Evolutionary conservation across 1,140 invertebrate species (phyloP).

Genomic region (Anoplophora glabripennis): DNA sequence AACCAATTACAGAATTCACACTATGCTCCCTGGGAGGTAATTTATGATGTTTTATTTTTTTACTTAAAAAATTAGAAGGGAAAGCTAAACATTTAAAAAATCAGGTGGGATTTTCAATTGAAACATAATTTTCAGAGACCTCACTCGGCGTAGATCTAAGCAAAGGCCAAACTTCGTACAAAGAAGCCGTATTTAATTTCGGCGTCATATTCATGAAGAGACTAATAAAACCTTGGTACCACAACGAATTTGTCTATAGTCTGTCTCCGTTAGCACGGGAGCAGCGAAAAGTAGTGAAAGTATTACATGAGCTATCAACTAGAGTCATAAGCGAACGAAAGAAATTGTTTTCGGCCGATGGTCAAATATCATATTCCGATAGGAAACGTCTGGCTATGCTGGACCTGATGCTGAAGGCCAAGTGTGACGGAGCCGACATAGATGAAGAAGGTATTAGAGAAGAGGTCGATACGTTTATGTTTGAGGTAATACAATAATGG

Average conservation of each 20-base stretch:
- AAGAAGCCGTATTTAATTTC: constrained; percentile 55
- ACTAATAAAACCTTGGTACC: constrained; percentile 59
- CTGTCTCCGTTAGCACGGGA: constrained; percentile 20
- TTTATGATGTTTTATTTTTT: too few relatives aligned
- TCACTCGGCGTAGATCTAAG: constrained; percentile 50
- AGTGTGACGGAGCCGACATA: constrained; percentile 55
- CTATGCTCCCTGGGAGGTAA: constrained; percentile 67
- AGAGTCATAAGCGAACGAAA: constrained; percentile 50
- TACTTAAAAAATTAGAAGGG: too few relatives aligned
- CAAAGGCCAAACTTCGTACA: constrained; percentile 47
- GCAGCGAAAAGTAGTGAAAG: constrained; percentile 55
- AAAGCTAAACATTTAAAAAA: too few relatives aligned
- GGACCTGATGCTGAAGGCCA: constrained; percentile 65
- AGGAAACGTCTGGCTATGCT: constrained; percentile 68
- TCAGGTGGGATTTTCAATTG: not conserved
- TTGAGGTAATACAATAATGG: constrained; percentile 60
- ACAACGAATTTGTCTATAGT: constrained; percentile 15
- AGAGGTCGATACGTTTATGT: constrained; percentile 86
- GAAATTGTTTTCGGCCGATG: not conserved
- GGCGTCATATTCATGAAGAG: constrained; percentile 51
- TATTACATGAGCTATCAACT: constrained; percentile 67
- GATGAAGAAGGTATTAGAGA: constrained; percentile 70
- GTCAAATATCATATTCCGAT: constrained; percentile 12
- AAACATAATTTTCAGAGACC: constrained; percentile 18
- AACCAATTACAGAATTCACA: constrained; percentile 58